Percentiles rank a stretch among this genome's conserved stretches.
phyloP scores from a whole-genome alignment of 2,888 invertebrate genomes.

The Clusia tigrina region DNA sequence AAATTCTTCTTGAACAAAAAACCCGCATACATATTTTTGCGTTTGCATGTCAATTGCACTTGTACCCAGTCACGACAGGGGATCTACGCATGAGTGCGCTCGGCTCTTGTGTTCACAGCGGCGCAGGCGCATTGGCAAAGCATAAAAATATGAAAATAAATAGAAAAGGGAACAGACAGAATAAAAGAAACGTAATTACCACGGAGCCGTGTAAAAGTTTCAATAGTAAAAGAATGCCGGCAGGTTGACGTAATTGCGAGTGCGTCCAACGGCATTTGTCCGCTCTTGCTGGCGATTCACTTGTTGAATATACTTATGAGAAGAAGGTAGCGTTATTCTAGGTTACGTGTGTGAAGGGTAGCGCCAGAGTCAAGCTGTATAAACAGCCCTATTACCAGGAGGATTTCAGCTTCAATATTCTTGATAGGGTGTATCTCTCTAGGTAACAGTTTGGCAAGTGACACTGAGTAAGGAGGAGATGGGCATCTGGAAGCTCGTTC shows the following conservation, averaged over 20 bases:
- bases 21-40: neutral
- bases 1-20: no score
- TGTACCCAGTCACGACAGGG: slow-evolving; percentile 9
- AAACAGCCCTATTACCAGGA: no score
- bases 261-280: slow-evolving; percentile 27
- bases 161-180: slow-evolving; percentile 16
- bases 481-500: no score
- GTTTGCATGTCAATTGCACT: neutral
- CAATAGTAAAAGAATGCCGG: slow-evolving; percentile 25
- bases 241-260: slow-evolving; percentile 28
- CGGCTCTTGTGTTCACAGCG: neutral
- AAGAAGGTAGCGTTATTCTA: no score
- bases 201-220: neutral
- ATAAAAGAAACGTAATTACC: slow-evolving; percentile 17
- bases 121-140: slow-evolving; percentile 5
- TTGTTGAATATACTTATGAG: slow-evolving; percentile 13
- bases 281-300: slow-evolving; percentile 8
- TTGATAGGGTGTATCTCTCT: no score
- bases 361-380: no score
- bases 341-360: no score
- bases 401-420: no score
- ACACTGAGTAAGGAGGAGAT: no score
- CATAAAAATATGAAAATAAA: neutral
- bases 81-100: slow-evolving; percentile 41
- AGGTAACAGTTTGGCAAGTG: no score